Evolutionary conservation across 2,888 invertebrate genomes (phyloP).

Genomic region (Archips xylosteana): DNA sequence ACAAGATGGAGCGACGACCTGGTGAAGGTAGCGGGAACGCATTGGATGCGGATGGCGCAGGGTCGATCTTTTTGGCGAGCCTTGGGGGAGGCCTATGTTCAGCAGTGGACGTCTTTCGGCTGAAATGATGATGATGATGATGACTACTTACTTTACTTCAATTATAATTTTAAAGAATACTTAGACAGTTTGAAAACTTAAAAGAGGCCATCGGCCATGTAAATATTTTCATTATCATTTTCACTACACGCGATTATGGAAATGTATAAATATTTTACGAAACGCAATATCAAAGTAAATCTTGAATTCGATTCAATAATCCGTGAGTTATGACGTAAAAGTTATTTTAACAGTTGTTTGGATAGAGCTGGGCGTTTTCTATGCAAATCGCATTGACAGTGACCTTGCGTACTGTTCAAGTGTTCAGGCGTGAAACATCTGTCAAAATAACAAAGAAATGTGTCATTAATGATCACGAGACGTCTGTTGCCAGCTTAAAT

Average conservation of each 20-base stretch:
- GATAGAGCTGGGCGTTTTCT: conserved; percentile 17
- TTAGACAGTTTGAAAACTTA: neutral
- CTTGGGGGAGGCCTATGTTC: too few relatives aligned
- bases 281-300: conserved; percentile 14
- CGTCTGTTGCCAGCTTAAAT: conserved; percentile 14
- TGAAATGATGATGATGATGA: too few relatives aligned
- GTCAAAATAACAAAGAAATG: conserved; percentile 32
- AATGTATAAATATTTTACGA: neutral
- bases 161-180: too few relatives aligned
- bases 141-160: too few relatives aligned
- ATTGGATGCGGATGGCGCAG: too few relatives aligned
- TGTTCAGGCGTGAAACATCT: conserved; percentile 22
- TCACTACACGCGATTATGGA: neutral
- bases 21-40: too few relatives aligned
- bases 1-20: too few relatives aligned
- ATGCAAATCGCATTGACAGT: conserved; percentile 26
- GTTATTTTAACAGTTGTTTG: conserved; percentile 24
- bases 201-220: neutral
- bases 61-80: too few relatives aligned
- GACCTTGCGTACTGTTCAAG: conserved; percentile 6
- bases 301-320: conserved; percentile 11
- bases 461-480: conserved; percentile 6
- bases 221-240: neutral
- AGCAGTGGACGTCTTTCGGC: too few relatives aligned
- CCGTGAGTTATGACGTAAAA: conserved; percentile 18